Evolutionary conservation across 2,113 vertebrate species (phyloP).

Genomic region (Eubucco bourcierii): DNA sequence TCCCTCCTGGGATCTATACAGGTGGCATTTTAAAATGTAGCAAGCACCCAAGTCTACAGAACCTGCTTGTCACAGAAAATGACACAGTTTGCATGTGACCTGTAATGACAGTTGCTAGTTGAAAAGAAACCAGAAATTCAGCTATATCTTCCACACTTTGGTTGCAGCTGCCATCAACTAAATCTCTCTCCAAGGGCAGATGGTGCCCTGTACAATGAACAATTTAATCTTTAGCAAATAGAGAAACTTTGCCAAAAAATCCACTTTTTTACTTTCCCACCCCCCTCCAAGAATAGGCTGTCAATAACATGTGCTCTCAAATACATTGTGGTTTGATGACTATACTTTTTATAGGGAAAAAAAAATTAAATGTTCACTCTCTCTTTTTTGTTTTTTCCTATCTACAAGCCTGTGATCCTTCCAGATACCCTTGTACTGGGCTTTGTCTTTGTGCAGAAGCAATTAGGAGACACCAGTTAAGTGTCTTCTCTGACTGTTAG

Average conservation of each 20-base stretch:
- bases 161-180: constrained; percentile 73
- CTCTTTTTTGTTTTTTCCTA: background rate
- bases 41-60: constrained; percentile 29
- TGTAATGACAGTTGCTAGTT: constrained; percentile 58
- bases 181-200: constrained; percentile 79
- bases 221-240: constrained; percentile 80
- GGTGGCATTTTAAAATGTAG: constrained; percentile 64
- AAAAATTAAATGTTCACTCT: constrained; percentile 39
- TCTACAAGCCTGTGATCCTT: constrained; percentile 15
- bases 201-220: constrained; percentile 80
- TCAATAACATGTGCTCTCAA: constrained; percentile 76
- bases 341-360: constrained; percentile 68
- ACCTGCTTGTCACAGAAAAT: constrained; percentile 69
- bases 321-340: constrained; percentile 68
- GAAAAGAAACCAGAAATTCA: constrained; percentile 72
- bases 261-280: constrained; percentile 37
- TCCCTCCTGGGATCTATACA: constrained; percentile 43
- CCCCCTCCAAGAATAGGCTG: constrained; percentile 73
- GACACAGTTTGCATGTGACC: constrained; percentile 68
- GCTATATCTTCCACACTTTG: constrained; percentile 72
- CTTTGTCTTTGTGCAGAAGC: background rate
- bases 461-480: background rate
- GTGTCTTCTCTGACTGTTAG: background rate
- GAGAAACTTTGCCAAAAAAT: constrained; percentile 77
- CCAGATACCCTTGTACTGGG: background rate